Base-by-base conservation (phyloP, 2,888 invertebrate species). In the Blomia tropicalis region DNA sequence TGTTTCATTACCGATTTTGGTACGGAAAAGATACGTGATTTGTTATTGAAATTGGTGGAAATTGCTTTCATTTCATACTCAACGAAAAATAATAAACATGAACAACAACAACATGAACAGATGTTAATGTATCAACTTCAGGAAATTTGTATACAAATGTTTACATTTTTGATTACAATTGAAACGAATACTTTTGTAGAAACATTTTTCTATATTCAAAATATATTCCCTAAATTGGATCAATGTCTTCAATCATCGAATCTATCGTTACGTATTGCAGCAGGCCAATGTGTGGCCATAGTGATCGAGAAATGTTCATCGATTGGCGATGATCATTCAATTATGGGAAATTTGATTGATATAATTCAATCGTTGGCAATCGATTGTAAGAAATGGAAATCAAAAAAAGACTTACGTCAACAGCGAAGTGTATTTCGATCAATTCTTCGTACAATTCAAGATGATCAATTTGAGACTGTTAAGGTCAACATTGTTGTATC, bases 371-470 rank as follows among this genome's bases (percentile, higher is more conserved):
- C 83, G 70, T 78, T 96, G 67, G 86, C 93, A 11, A 85, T 87
- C 0, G 96, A 96, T 77, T 89, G 91, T 43, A 86, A 90, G 74
- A 96, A 96, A 77, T 90, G 83, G 72, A 78, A 90, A 68, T 91
- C 93, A 29, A 96, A 96, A 74, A 85, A 89, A 66, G 95, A 96
- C 75, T 81, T 93, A 64, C 87, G 92, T 74, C 81, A 87, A 69
- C 96, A 96, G 74, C 80, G 93, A 17, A 90, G 93, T 27, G 89
- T 87, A 67, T 96, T 96, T 76, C 78, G 95, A 59, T 93, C 95
- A 72, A 87, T 93, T 66, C 78, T 92, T 64, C 81, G 82, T 71
- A 88, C 85, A 71, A 83, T 95, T 63, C 89, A 92, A 83, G 82
- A 84, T 65, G 82, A 81, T 63, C 77, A 78, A 56, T 77, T 81